Evolutionary conservation across 2,797 vertebrate genomes (phyloP).

Genomic region (Pangasius larnaudii): DNA sequence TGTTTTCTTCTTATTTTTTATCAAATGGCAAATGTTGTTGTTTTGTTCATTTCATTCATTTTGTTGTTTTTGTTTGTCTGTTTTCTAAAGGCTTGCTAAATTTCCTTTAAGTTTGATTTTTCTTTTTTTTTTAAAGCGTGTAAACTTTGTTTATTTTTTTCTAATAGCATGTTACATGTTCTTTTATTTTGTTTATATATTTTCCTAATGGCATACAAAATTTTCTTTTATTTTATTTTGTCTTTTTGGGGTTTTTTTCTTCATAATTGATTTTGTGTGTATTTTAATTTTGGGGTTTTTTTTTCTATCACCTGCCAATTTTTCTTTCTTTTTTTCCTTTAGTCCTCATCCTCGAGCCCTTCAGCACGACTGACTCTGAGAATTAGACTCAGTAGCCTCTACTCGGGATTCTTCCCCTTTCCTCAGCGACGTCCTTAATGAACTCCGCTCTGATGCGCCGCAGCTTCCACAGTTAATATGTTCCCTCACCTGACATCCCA

Average conservation of each 20-base stretch:
- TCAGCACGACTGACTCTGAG: background rate
- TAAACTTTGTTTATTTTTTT: background rate
- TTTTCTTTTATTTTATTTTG: background rate
- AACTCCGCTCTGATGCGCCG: constrained; percentile 55
- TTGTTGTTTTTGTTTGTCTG: background rate
- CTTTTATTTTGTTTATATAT: too few relatives aligned
- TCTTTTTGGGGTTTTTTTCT: too few relatives aligned
- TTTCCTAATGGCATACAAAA: background rate
- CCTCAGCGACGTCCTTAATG: constrained; percentile 48
- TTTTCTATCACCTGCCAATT: background rate
- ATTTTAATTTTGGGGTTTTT: too few relatives aligned
- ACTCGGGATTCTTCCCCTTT: background rate
- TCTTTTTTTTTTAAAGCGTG: background rate
- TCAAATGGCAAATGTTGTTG: background rate
- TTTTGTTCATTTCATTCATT: background rate
- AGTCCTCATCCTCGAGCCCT: too few relatives aligned
- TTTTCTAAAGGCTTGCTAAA: background rate
- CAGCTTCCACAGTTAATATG: constrained; percentile 8
- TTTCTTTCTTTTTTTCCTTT: background rate
- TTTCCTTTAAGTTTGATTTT: background rate
- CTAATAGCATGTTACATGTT: too few relatives aligned
- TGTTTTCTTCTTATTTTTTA: background rate
- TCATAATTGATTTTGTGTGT: background rate
- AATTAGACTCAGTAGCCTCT: too few relatives aligned
- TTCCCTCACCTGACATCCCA: constrained; percentile 33